Evolutionary conservation across 2,888 invertebrate species (phyloP), one percentile per base, ranked within the genome.

Genomic region (Lasius fuliginosus): DNA sequence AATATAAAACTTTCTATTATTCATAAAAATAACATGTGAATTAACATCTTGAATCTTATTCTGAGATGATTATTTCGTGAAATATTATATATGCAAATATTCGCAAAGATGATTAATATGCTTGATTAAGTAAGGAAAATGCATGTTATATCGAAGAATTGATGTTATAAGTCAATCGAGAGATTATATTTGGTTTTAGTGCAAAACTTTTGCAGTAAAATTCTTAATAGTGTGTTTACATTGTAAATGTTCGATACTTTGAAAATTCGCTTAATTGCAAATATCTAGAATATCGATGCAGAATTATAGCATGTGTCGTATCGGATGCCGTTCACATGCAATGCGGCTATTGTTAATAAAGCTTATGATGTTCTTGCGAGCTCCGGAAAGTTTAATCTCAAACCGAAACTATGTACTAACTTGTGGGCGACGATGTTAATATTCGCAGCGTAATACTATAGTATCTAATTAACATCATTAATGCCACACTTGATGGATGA

Each of bases 331-430:
- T 75, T 73, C 82, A 69, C 86, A 85, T 79, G 77, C 75, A 83
- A 77, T 85, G 58, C 64, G 74, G 85, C 83, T 85, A 90, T 91
- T 89, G 91, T 91, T 90, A 88, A 90, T 89, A 88, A 87, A 87
- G 85, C 82, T 87, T 87, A 77, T 85, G 86, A 90, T 87, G 89
- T 89, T 87, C 86, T 69, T 69, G 86, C 83, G 81, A 86, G 83
- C 67, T 81, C 81, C 73, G 83, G 77, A 79, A 88, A 83, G 82
- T 74, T 87, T 81, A 81, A 86, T 86, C 83, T 83, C 84, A 83
- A 88, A 87, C 88, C 85, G 64, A 90, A 92, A 92, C 92, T 91
- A 92, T 92, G 91, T 90, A 90, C 91, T 90, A 91, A 90, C 86
- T 77, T 85, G 87, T 87, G 88, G 86, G 82, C 86, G 88, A 89